Percentiles rank a stretch among this genome's conserved stretches.
phyloP scores from a whole-genome alignment of 2,797 vertebrate species.

The Lycodopsis pacificus region DNA sequence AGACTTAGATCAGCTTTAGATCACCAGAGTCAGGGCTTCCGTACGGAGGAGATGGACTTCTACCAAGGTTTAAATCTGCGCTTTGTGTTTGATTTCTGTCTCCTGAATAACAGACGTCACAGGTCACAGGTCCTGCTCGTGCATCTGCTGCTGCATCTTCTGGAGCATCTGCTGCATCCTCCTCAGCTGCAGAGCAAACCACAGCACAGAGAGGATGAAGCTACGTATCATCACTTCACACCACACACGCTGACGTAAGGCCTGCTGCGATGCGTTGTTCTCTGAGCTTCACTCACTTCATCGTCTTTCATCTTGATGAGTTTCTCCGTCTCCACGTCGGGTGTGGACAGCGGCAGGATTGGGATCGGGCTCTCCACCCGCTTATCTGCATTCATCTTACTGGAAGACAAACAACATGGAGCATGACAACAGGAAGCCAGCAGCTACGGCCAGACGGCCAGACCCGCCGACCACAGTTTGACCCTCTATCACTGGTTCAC shows the following conservation, averaged over 20 bases:
- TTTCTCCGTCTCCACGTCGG: slow-evolving; percentile 92
- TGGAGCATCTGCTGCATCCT: slow-evolving; percentile 99
- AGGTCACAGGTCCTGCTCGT: slow-evolving; percentile 95
- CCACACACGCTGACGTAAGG: slow-evolving; percentile 37
- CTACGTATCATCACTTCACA: slow-evolving; percentile 26
- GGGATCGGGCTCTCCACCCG: slow-evolving; percentile 94
- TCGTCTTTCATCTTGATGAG: slow-evolving; percentile 98
- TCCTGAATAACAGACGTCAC: background rate
- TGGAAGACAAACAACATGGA: slow-evolving; percentile 53
- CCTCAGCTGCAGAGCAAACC: slow-evolving; percentile 84
- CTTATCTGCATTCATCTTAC: slow-evolving; percentile 94
- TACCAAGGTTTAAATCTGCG: background rate
- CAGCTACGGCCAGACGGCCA: no score
- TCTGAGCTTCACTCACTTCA: slow-evolving; percentile 82
- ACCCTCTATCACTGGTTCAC: no score
- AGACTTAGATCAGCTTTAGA: background rate
- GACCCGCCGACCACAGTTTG: no score
- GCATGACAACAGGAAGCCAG: background rate
- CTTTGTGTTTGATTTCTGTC: background rate
- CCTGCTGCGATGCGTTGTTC: slow-evolving; percentile 10
- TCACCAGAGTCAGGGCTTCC: background rate
- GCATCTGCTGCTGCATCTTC: slow-evolving; percentile 99
- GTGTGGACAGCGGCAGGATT: slow-evolving; percentile 90
- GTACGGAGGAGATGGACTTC: background rate
- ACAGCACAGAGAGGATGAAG: slow-evolving; percentile 3